Conservation (phyloP, 2,797 vertebrate species). For the Melanogrammus aeglefinus region DNA sequence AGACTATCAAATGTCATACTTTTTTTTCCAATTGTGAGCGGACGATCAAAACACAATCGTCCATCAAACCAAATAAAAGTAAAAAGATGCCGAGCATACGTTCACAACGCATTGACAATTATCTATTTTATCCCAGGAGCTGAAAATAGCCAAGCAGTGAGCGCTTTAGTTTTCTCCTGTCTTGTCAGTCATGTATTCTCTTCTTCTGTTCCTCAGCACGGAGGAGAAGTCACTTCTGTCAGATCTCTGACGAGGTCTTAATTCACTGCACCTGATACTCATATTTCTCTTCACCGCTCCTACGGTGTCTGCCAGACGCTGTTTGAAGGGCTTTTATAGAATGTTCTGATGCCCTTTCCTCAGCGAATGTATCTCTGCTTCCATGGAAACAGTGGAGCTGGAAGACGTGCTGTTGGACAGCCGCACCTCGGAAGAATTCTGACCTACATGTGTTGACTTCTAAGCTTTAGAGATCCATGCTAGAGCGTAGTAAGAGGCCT, state of each 20-base stretch:
- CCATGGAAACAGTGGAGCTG: neutral
- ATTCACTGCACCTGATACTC: neutral
- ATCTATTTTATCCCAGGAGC: neutral
- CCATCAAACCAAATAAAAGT: neutral
- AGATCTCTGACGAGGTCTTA: neutral
- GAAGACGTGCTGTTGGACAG: neutral
- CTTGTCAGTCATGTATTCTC: neutral
- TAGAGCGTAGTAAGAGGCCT: neutral
- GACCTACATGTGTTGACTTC: neutral
- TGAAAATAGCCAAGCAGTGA: neutral
- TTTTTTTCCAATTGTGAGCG: neutral
- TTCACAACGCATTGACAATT: neutral
- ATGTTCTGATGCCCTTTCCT: neutral
- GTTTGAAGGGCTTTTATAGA: neutral
- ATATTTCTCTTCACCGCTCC: neutral
- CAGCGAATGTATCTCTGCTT: neutral
- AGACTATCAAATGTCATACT: neutral
- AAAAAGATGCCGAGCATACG: neutral
- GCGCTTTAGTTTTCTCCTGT: slow-evolving; percentile 20
- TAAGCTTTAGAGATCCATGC: neutral
- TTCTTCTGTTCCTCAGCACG: neutral
- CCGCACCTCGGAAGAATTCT: neutral
- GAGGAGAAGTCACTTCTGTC: neutral
- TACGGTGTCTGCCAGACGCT: neutral
- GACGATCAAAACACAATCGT: neutral